Conservation (phyloP, 35 echinoderm and acorn worm genomes). For the Ophioderma brevispina region DNA sequence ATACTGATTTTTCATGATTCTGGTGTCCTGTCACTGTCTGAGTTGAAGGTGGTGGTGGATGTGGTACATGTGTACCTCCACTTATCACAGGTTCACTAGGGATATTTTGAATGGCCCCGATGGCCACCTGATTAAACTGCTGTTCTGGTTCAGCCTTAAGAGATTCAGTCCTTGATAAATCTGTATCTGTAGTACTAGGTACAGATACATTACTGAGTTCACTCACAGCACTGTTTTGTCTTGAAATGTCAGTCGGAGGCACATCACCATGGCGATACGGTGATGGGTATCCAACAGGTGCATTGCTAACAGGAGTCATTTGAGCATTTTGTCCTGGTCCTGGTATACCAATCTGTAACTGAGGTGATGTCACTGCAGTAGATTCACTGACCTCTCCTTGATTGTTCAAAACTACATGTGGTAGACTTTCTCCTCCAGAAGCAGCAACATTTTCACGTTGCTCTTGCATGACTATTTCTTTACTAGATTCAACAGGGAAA, state of each 20-base stretch:
- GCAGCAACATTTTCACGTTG: not conserved
- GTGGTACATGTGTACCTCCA: not conserved
- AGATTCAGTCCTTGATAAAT: not conserved
- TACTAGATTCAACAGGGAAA: too few relatives aligned
- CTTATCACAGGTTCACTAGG: not conserved
- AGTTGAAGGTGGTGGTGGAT: not conserved
- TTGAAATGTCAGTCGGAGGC: not conserved
- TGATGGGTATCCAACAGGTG: not conserved
- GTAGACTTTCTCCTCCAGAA: not conserved
- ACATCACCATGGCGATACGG: not conserved
- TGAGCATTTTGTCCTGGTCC: not conserved
- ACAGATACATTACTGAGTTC: not conserved
- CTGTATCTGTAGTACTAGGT: not conserved
- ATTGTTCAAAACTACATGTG: not conserved
- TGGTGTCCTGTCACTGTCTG: not conserved
- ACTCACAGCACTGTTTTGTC: not conserved
- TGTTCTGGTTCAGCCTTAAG: not conserved
- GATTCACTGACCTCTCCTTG: not conserved
- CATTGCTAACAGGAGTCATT: not conserved
- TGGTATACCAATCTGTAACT: not conserved
- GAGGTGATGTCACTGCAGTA: not conserved
- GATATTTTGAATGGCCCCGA: too few relatives aligned
- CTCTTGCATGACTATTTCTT: too few relatives aligned
- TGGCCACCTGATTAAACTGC: not conserved
- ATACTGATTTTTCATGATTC: not conserved